Conservation (phyloP, 1,140 invertebrate genomes). For the Nasonia vitripennis region DNA sequence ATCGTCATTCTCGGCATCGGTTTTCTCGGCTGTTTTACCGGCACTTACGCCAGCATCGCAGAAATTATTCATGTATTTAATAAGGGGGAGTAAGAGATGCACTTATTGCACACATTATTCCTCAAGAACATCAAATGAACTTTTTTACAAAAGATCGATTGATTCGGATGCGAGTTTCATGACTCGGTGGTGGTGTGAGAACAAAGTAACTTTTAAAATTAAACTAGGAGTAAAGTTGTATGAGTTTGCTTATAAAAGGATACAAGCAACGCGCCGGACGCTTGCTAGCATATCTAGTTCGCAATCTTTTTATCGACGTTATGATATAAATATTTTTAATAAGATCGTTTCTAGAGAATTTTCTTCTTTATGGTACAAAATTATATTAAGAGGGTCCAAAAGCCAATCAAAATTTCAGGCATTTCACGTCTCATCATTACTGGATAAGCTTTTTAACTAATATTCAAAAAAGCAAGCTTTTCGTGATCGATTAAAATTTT, state of each 20-base stretch:
- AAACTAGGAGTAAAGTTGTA: neutral
- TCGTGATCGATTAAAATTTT: no score
- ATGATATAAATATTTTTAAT: neutral
- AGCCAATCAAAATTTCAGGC: no score
- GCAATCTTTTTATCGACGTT: neutral
- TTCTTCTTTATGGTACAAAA: constrained; percentile 7
- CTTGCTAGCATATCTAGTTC: neutral
- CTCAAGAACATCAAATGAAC: neutral
- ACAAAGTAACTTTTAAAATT: neutral
- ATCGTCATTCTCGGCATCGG: constrained; percentile 81
- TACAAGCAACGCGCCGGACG: neutral
- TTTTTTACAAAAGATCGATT: no score
- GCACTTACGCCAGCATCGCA: constrained; percentile 84
- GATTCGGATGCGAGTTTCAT: neutral
- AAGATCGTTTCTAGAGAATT: constrained; percentile 16
- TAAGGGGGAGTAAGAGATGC: neutral
- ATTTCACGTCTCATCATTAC: no score
- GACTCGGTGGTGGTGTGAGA: neutral
- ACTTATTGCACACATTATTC: neutral
- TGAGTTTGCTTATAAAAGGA: neutral
- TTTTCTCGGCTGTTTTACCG: constrained; percentile 82
- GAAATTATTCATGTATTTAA: constrained; percentile 76
- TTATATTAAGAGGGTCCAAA: neutral
- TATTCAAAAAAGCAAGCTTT: no score
- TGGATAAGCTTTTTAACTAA: no score